phyloP scores from a whole-genome alignment of 1,140 invertebrate genomes.

The Drosophila neocordata region DNA sequence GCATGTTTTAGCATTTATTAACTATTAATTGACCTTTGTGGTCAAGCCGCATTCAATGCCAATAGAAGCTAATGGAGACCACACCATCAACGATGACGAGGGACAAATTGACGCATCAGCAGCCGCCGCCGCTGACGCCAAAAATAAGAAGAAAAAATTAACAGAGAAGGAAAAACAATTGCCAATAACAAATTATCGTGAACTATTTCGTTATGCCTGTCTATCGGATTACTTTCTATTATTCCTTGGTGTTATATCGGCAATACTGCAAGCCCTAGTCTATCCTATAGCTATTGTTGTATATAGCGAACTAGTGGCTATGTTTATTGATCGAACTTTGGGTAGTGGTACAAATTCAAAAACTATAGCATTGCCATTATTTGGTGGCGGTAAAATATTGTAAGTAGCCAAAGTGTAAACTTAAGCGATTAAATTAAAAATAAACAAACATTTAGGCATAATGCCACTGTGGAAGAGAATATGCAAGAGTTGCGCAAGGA shows the following conservation, averaged over 20 bases:
- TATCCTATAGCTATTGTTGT: constrained; percentile 87
- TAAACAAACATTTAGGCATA: constrained; percentile 70
- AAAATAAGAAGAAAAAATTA: constrained; percentile 21
- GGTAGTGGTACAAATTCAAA: constrained; percentile 79
- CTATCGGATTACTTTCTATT: constrained; percentile 76
- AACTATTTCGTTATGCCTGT: constrained; percentile 84
- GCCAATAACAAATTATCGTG: constrained; percentile 50
- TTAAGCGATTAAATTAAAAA: background rate
- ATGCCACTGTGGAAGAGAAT: constrained; percentile 85
- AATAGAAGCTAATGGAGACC: constrained; percentile 14
- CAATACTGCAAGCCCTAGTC: constrained; percentile 85
- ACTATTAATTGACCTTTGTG: constrained; percentile 76
- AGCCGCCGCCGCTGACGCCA: background rate
- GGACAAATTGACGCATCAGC: background rate
- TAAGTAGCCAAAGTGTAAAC: constrained; percentile 81
- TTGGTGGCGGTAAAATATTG: constrained; percentile 84
- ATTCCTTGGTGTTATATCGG: constrained; percentile 84
- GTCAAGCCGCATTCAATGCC: constrained; percentile 55
- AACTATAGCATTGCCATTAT: constrained; percentile 77
- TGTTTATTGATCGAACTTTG: constrained; percentile 84
- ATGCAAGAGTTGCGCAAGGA: constrained; percentile 86
- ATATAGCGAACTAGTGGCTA: constrained; percentile 88
- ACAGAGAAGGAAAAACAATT: constrained; percentile 38
- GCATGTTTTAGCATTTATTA: constrained; percentile 30
- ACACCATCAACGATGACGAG: constrained; percentile 4